A percentile compares a stretch with the other conserved stretches of the same genome.
Conservation (phyloP, 2,113 vertebrate species). For the cat (Felis catus) region DNA sequence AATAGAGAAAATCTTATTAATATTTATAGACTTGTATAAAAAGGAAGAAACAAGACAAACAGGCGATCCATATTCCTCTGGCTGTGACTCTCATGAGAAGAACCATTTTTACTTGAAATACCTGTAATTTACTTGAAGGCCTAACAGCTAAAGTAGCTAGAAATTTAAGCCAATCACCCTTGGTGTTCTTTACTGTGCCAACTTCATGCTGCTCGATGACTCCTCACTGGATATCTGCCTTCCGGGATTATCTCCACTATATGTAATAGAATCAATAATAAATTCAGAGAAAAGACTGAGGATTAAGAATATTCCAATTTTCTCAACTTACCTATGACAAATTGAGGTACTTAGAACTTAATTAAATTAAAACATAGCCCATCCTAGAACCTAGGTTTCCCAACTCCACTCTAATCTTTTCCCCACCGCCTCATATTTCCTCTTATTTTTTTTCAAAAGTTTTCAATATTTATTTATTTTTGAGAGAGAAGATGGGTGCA, state of each 20-base stretch:
- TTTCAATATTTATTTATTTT: too few species aligned
- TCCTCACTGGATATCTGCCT: neutral
- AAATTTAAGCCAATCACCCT: neutral
- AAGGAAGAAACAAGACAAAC: neutral
- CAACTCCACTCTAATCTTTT: neutral
- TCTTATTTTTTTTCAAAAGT: neutral
- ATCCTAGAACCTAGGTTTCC: neutral
- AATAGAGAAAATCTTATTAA: neutral
- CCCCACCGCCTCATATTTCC: neutral
- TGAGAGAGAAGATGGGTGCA: too few species aligned
- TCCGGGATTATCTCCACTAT: neutral
- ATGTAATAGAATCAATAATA: neutral
- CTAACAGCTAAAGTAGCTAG: slow-evolving; percentile 2
- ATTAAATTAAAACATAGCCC: neutral
- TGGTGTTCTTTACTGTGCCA: neutral
- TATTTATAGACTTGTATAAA: neutral
- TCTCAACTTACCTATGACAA: neutral
- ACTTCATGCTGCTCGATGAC: neutral
- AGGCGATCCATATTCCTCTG: neutral
- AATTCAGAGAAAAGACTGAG: neutral
- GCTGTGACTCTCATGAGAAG: neutral
- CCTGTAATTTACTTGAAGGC: neutral
- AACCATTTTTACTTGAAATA: slow-evolving; percentile 43
- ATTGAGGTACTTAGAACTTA: neutral
- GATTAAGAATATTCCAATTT: neutral